phyloP scores from a whole-genome alignment of 2,113 vertebrate species.

The Corythoichthys haematopterus region DNA sequence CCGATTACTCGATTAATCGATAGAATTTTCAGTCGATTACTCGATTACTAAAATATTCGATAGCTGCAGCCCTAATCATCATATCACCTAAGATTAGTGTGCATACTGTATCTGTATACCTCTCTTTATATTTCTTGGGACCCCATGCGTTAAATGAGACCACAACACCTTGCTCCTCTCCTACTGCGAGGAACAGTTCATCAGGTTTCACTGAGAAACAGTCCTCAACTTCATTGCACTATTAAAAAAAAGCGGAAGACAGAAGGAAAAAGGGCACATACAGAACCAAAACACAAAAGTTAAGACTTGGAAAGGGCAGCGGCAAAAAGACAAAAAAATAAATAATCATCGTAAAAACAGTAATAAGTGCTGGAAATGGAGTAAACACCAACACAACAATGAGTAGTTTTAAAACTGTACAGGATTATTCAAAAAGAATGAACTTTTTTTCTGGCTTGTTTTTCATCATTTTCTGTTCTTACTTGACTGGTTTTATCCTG shows the following conservation, averaged over 20 bases:
- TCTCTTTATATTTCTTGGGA: conserved; percentile 60
- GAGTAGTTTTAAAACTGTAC: no score
- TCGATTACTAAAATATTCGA: no score
- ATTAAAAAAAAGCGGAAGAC: conserved; percentile 5
- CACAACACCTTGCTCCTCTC: conserved; percentile 75
- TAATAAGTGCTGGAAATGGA: no score
- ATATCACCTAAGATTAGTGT: neutral
- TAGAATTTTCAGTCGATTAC: no score
- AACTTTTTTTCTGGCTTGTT: no score
- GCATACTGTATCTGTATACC: conserved; percentile 62
- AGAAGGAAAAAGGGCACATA: neutral
- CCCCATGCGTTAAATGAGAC: conserved; percentile 78
- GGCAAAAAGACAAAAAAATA: neutral
- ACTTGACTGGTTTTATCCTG: no score
- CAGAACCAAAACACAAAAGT: neutral
- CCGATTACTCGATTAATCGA: no score
- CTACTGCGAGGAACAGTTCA: conserved; percentile 76
- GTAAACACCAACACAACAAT: no score
- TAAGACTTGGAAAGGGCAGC: neutral
- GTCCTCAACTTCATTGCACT: conserved; percentile 72
- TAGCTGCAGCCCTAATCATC: no score
- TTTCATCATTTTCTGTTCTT: no score
- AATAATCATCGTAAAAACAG: neutral
- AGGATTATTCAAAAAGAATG: no score
- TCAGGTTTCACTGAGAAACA: conserved; percentile 81